Percentiles rank a stretch among this genome's conserved stretches.
phyloP scores from a whole-genome alignment of 2,888 invertebrate genomes.

The Cheilosia vulpina region DNA sequence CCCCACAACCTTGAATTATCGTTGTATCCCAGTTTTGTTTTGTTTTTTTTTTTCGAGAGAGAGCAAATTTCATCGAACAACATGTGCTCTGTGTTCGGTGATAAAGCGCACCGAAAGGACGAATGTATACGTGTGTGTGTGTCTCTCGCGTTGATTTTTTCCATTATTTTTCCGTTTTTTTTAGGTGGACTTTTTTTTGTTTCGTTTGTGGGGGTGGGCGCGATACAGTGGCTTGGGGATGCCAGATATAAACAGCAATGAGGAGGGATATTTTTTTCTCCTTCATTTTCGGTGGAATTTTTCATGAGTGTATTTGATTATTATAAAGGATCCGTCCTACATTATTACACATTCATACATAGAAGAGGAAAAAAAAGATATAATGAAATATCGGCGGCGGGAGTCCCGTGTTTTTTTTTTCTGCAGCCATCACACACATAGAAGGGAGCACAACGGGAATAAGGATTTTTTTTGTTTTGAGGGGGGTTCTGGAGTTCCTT shows the following conservation, averaged over 20 bases:
- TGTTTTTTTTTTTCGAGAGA: constrained; percentile 35
- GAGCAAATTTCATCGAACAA: constrained; percentile 53
- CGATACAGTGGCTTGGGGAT: constrained; percentile 33
- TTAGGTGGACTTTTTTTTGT: constrained; percentile 56
- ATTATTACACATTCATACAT: constrained; percentile 75
- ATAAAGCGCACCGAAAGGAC: constrained; percentile 44
- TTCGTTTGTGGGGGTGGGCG: constrained; percentile 31
- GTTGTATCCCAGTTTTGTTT: constrained; percentile 19
- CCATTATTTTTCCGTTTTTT: constrained; percentile 48
- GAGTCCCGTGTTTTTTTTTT: constrained; percentile 48
- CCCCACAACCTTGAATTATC: constrained; percentile 67
- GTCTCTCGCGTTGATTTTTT: constrained; percentile 70
- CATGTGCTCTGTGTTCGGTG: constrained; percentile 65
- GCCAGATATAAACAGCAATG: constrained; percentile 37
- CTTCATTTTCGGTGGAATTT: constrained; percentile 71
- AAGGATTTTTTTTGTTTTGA: constrained; percentile 67
- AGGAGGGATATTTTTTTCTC: constrained; percentile 59
- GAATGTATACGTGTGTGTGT: constrained; percentile 37
- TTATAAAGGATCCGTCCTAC: constrained; percentile 73
- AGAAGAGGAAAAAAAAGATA: constrained; percentile 70
- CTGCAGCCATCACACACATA: constrained; percentile 25
- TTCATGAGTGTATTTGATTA: constrained; percentile 75
- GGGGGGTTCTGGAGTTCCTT: constrained; percentile 43
- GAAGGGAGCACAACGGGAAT: constrained; percentile 68
- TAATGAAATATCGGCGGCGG: constrained; percentile 73